These are phyloP conservation scores for Rhincodon typus DNA, from an alignment of 2,797 vertebrate species.

Conservation along the genomic window DNA sequence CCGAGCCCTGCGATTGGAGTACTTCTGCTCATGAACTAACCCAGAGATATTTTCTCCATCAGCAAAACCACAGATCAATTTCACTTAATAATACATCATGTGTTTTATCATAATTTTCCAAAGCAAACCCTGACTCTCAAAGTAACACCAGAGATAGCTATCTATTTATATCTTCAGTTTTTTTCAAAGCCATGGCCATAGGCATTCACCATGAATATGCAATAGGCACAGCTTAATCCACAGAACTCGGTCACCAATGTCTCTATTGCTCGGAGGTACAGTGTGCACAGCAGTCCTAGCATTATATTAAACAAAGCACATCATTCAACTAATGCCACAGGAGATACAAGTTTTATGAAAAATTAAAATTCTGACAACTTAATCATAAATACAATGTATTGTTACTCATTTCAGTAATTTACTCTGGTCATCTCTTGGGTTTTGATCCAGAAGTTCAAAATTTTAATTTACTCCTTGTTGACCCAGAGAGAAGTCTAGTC, in stretches of 20 bases:
- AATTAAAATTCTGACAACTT: not conserved
- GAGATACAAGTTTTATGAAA: not conserved
- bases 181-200: not conserved
- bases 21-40: not conserved
- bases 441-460: conserved; percentile 3
- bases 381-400: not conserved
- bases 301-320: not conserved
- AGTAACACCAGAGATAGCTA: not conserved
- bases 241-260: not conserved
- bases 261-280: not conserved
- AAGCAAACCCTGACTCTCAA: not conserved
- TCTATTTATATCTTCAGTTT: not conserved
- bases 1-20: not conserved
- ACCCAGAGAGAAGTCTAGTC: not conserved
- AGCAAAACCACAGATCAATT: conserved; percentile 8
- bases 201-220: not conserved
- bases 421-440: not conserved
- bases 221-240: not conserved
- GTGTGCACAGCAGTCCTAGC: not conserved
- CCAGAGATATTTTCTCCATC: not conserved
- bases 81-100: not conserved
- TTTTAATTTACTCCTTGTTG: not conserved
- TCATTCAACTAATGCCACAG: not conserved
- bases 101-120: not conserved
- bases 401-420: not conserved